Conservation (phyloP, 1,140 invertebrate species). For the Drosophila triauraria region DNA sequence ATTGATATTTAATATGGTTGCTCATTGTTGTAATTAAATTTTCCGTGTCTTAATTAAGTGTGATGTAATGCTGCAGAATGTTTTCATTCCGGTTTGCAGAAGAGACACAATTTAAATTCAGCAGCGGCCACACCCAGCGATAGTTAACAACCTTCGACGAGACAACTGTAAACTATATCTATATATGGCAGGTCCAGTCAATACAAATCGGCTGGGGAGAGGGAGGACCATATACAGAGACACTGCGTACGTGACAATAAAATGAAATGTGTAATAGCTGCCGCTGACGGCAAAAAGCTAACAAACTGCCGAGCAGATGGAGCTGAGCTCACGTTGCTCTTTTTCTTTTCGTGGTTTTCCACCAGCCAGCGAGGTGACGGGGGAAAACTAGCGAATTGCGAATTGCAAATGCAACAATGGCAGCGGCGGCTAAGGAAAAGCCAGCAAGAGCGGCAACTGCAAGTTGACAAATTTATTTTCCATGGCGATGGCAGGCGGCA, state of each 20-base stretch:
- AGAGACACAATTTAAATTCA: slow-evolving; percentile 37
- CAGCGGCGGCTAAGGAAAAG: slow-evolving; percentile 38
- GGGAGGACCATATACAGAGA: slow-evolving; percentile 71
- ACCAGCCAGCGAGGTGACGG: neutral
- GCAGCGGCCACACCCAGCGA: slow-evolving; percentile 36
- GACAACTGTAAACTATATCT: slow-evolving; percentile 43
- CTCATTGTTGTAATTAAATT: slow-evolving; percentile 24
- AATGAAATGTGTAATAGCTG: slow-evolving; percentile 79
- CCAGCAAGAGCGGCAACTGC: slow-evolving; percentile 45
- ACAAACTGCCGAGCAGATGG: slow-evolving; percentile 40
- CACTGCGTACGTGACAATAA: slow-evolving; percentile 79
- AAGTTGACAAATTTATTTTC: slow-evolving; percentile 82
- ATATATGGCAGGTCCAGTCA: slow-evolving; percentile 54
- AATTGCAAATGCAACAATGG: slow-evolving; percentile 35
- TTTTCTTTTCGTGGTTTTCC: slow-evolving; percentile 35
- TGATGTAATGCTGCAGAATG: slow-evolving; percentile 8
- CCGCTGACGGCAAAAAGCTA: slow-evolving; percentile 38
- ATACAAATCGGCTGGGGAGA: slow-evolving; percentile 39
- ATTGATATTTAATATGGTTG: slow-evolving; percentile 33
- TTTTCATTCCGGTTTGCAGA: neutral
- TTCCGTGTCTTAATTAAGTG: slow-evolving; percentile 13
- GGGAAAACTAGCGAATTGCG: slow-evolving; percentile 56
- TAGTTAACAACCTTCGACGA: slow-evolving; percentile 41
- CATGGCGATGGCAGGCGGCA: slow-evolving; percentile 40
- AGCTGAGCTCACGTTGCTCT: slow-evolving; percentile 34